A percentile compares a stretch with the other conserved stretches of the same genome.
These are phyloP conservation scores for Parotocinclus haroldoi DNA, from an alignment of 2,797 vertebrate species.

Conservation along the genomic window DNA sequence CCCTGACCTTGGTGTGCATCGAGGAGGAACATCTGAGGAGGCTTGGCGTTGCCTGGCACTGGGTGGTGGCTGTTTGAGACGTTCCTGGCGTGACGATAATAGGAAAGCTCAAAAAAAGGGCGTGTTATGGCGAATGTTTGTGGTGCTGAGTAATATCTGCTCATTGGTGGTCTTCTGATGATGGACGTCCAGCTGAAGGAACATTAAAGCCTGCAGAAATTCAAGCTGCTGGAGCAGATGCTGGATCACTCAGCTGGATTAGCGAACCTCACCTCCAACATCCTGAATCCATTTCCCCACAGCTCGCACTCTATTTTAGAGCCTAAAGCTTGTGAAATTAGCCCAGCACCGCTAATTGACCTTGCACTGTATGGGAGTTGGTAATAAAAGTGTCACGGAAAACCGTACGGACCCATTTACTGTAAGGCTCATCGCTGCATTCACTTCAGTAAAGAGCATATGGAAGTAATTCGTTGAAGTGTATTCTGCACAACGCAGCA, in stretches of 20 bases:
- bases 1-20: no score
- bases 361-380: constrained; percentile 26
- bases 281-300: constrained; percentile 17
- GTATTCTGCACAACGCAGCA: constrained; percentile 9
- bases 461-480: constrained; percentile 33
- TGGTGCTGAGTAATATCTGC: no score
- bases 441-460: constrained; percentile 14
- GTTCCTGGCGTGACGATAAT: no score
- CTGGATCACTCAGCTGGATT: not conserved
- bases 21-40: no score
- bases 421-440: constrained; percentile 30
- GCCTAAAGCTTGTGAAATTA: constrained; percentile 20
- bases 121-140: no score
- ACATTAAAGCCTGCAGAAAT: no score
- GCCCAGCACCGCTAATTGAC: constrained; percentile 13
- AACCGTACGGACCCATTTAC: constrained; percentile 24
- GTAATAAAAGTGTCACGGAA: constrained; percentile 31
- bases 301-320: constrained; percentile 20
- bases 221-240: no score
- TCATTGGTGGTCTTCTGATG: no score
- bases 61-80: no score
- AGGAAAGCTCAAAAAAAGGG: no score
- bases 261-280: constrained; percentile 11
- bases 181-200: no score
- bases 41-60: no score